Conservation (phyloP, 1,140 invertebrate genomes). For the Nixonia krombeini region DNA sequence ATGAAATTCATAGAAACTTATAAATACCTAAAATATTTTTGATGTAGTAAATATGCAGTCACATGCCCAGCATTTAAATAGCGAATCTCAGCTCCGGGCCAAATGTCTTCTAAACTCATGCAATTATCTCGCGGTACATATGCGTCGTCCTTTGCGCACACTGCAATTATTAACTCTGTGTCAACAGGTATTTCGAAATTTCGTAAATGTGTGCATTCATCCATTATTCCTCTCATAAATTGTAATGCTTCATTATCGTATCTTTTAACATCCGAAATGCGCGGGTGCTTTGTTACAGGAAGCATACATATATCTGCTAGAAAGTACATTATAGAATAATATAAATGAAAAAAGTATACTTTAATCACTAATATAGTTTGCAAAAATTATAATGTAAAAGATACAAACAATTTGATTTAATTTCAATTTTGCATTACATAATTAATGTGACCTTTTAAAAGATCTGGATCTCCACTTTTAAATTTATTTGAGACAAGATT, state of each 20-base stretch:
- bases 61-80: slow-evolving; percentile 93
- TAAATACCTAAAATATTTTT: slow-evolving; percentile 88
- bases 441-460: slow-evolving; percentile 55
- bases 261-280: slow-evolving; percentile 57
- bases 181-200: slow-evolving; percentile 92
- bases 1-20: neutral
- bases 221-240: slow-evolving; percentile 99
- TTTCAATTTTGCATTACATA: neutral
- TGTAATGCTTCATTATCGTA: slow-evolving; percentile 84
- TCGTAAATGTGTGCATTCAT: slow-evolving; percentile 96
- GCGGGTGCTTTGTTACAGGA: slow-evolving; percentile 57
- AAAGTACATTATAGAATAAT: too few relatives aligned
- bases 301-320: slow-evolving; percentile 60
- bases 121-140: slow-evolving; percentile 92
- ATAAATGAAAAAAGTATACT: too few relatives aligned
- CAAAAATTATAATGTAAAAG: too few relatives aligned
- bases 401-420: too few relatives aligned
- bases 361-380: too few relatives aligned
- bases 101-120: slow-evolving; percentile 86
- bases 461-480: slow-evolving; percentile 53
- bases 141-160: slow-evolving; percentile 90
- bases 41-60: slow-evolving; percentile 88
- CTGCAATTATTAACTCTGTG: slow-evolving; percentile 86
- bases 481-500: slow-evolving; percentile 63
- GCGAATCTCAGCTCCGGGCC: slow-evolving; percentile 91